Conservation (phyloP, 1,140 invertebrate genomes). For the Paramacrobiotus metropolitanus region DNA sequence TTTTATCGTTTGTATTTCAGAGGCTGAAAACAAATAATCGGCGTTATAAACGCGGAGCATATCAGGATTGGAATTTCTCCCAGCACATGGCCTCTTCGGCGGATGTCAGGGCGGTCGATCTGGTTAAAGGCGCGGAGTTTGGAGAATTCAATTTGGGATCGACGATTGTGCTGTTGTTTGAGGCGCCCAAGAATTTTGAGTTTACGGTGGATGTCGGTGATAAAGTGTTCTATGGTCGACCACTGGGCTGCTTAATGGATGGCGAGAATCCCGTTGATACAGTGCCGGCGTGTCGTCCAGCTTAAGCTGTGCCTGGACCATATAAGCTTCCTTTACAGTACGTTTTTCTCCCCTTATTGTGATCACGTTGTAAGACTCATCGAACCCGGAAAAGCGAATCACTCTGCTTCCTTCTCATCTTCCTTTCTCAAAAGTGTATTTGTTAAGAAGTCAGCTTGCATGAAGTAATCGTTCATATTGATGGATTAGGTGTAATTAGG, state of each 20-base stretch:
- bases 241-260: slow-evolving; percentile 18
- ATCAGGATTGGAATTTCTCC: slow-evolving; percentile 17
- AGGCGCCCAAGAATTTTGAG: slow-evolving; percentile 65
- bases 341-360: too few species aligned
- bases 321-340: too few species aligned
- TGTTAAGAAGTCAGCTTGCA: too few species aligned
- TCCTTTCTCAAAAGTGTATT: too few species aligned
- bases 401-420: too few species aligned
- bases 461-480: too few species aligned
- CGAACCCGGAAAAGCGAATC: too few species aligned
- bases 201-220: slow-evolving; percentile 29
- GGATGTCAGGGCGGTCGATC: slow-evolving; percentile 13
- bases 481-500: too few species aligned
- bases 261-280: too few species aligned
- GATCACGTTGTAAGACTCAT: too few species aligned
- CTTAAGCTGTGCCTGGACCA: too few species aligned
- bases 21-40: slow-evolving; percentile 41
- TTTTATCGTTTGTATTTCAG: slow-evolving; percentile 16
- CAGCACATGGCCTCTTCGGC: background rate
- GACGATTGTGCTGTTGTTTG: slow-evolving; percentile 85
- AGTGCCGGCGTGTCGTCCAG: too few species aligned
- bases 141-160: slow-evolving; percentile 96
- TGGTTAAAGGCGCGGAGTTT: slow-evolving; percentile 61
- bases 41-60: slow-evolving; percentile 26
- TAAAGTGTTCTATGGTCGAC: slow-evolving; percentile 24